phyloP scores from a whole-genome alignment of 2,113 vertebrate genomes.

The Corydoras sp. region DNA sequence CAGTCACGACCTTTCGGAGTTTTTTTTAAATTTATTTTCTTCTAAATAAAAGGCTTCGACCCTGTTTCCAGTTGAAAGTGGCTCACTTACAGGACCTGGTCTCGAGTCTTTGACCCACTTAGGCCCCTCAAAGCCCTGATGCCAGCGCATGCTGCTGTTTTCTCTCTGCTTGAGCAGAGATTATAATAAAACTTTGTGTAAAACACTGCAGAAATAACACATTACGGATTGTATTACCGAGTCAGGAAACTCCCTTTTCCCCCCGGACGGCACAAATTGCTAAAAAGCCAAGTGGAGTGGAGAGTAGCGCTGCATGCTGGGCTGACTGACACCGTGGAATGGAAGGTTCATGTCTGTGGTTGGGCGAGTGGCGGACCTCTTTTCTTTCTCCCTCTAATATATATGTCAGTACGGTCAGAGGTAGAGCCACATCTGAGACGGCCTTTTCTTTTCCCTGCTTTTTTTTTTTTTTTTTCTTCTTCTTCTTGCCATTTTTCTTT shows the following conservation, averaged over 20 bases:
- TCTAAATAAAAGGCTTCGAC: no score
- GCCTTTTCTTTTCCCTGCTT: conserved; percentile 58
- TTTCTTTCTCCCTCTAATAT: conserved; percentile 11
- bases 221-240: conserved; percentile 48
- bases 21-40: no score
- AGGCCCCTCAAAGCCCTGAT: conserved; percentile 17
- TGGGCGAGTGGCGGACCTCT: conserved; percentile 17
- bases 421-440: conserved; percentile 70
- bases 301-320: conserved; percentile 42
- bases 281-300: no score
- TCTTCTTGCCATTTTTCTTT: background rate
- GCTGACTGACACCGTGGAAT: conserved; percentile 46
- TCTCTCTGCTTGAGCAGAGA: conserved; percentile 39
- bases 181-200: conserved; percentile 54
- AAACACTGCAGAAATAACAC: conserved; percentile 52
- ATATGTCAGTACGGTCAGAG: conserved; percentile 59
- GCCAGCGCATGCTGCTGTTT: conserved; percentile 19
- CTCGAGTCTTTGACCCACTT: background rate
- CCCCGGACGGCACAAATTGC: conserved; percentile 59
- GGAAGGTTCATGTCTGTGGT: conserved; percentile 43
- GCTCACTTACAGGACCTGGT: no score
- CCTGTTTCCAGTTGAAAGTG: no score
- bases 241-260: conserved; percentile 54
- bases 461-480: conserved; percentile 9
- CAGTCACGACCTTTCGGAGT: no score